Percentiles rank a stretch among this genome's conserved stretches.
These are phyloP conservation scores for Alitta virens DNA, from an alignment of 2,888 invertebrate species.

Conservation along the genomic window DNA sequence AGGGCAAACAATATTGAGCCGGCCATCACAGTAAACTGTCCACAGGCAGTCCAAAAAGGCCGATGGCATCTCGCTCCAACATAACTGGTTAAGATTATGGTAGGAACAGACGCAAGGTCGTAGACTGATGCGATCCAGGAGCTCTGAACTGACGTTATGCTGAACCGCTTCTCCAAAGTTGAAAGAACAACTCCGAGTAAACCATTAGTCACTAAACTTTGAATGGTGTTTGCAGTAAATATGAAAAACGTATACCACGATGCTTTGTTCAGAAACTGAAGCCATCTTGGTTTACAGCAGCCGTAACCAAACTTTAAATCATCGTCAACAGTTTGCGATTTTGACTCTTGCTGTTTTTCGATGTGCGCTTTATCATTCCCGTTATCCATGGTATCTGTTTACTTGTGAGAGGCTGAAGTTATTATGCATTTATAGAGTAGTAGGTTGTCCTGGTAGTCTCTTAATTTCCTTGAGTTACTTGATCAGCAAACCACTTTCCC, in stretches of 20 bases:
- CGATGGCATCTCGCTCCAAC: constrained; percentile 5
- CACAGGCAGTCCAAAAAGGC: constrained; percentile 1
- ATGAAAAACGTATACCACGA: constrained; percentile 6
- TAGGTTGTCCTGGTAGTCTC: too few species aligned
- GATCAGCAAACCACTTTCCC: too few species aligned
- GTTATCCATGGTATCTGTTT: too few species aligned
- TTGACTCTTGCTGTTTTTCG: too few species aligned
- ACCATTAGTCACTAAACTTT: constrained; percentile 10
- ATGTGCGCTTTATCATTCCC: too few species aligned
- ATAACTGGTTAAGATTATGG: not conserved
- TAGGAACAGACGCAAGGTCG: constrained; percentile 11
- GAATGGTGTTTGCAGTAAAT: constrained; percentile 7
- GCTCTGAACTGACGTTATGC: constrained; percentile 10
- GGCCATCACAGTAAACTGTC: constrained; percentile 14
- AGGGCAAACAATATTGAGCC: constrained; percentile 23
- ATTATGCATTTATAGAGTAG: too few species aligned
- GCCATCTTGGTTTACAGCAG: constrained; percentile 1
- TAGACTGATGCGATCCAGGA: constrained; percentile 17
- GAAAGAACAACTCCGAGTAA: constrained; percentile 13
- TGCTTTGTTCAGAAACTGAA: constrained; percentile 5
- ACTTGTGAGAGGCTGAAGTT: too few species aligned
- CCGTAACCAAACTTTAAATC: constrained; percentile 4
- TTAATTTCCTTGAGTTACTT: too few species aligned
- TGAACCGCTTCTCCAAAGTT: constrained; percentile 12
- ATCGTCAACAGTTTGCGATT: too few species aligned